Evolutionary conservation across 2,797 vertebrate genomes (phyloP).

Genomic region (Bradypodion ventrale): DNA sequence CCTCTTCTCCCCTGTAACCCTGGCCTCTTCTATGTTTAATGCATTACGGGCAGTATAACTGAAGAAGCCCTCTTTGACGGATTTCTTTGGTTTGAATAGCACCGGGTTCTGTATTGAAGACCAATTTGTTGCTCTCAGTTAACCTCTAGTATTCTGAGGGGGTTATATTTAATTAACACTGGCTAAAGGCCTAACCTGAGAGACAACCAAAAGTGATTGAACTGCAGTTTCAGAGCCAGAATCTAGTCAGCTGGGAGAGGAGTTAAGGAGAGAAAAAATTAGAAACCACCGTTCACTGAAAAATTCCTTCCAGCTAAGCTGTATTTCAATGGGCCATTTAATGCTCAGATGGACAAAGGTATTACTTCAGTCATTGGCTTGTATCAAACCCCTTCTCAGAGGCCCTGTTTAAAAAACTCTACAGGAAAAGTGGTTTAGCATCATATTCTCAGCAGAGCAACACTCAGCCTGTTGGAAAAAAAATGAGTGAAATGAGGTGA

Average conservation of each 20-base stretch:
- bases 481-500: constrained; percentile 71
- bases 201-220: constrained; percentile 82
- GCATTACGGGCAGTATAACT: constrained; percentile 48
- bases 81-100: constrained; percentile 54
- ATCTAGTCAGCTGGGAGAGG: constrained; percentile 78
- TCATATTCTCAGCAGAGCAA: constrained; percentile 74
- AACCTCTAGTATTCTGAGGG: constrained; percentile 85
- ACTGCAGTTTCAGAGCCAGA: constrained; percentile 80
- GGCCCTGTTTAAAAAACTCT: constrained; percentile 77
- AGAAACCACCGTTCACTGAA: constrained; percentile 77
- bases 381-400: constrained; percentile 80
- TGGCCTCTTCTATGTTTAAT: constrained; percentile 47
- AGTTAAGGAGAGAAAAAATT: constrained; percentile 64
- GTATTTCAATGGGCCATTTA: constrained; percentile 84
- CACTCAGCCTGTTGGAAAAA: constrained; percentile 64
- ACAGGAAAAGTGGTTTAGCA: constrained; percentile 77
- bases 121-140: constrained; percentile 75
- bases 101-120: constrained; percentile 64
- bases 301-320: constrained; percentile 82
- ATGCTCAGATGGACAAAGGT: constrained; percentile 86
- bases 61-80: constrained; percentile 37
- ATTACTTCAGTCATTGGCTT: constrained; percentile 84
- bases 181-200: constrained; percentile 88
- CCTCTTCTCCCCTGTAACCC: neutral
- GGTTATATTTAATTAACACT: constrained; percentile 92